Base-by-base conservation (phyloP, 2,113 vertebrate genomes). In the Sciurus niger region DNA sequence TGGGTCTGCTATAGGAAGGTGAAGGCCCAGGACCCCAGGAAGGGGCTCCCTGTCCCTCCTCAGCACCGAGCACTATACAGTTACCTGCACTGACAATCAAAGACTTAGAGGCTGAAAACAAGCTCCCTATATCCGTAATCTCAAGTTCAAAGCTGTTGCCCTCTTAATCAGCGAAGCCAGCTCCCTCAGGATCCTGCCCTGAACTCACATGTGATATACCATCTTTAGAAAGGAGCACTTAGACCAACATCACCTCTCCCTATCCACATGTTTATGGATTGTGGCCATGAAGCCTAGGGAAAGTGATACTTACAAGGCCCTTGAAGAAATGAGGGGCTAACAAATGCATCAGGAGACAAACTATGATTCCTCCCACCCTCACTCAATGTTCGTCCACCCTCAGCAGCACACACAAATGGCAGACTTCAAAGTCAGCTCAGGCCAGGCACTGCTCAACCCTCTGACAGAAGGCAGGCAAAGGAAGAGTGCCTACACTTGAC, bases 321-420 rank as follows among this genome's bases (percentile, higher is more conserved):
- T 55, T 0, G 7, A 24, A 46, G 58, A 58, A 79, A 77, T 2
- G 3, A n/a, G 74, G 32, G 43, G 0, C 14, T 25, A 48, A 40
- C 43, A 60, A n/a, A 67, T 3, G 34, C 9, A 1, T 10, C 28
- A 2, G 0, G 73, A 20, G 24, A 51, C 1, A 0, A 40, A 77
- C 32, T 8, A 40, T 16, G 20, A 28, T 22, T 16, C 48, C 60
- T 10, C 53, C 43, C 11, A 0, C 12, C 63, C 37, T 51, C 30
- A n/a, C 6, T 70, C 25, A 6, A 13, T 32, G 67, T 48, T n/a
- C 28, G 24, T 3, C 84, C 2, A 0, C 4, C 68, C 4, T 32
- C 0, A 2, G 17, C 8, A n/a, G 34, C 34, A 51, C 22, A 12
- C 6, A 3, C 2, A 37, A 4, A 6, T 0, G 0, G 25, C 12